Evolutionary conservation across 2,888 invertebrate genomes (phyloP).

Genomic region (Metacarcinus magister): DNA sequence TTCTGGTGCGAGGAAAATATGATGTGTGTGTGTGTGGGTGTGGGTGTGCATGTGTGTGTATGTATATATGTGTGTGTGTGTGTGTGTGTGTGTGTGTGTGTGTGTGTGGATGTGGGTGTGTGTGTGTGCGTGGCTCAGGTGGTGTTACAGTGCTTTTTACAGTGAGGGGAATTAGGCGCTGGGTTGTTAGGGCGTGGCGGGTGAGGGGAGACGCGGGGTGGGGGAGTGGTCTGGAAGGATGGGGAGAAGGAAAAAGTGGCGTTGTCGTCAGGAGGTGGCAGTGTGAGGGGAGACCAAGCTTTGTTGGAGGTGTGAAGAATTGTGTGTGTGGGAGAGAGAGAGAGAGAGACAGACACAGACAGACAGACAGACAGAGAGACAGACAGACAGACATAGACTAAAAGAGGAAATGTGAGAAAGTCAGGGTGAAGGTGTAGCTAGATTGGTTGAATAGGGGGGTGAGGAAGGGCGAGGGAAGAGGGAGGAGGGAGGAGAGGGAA

Average conservation of each 20-base stretch:
- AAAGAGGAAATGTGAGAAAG: neutral
- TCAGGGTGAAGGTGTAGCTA: no score
- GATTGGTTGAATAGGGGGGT: neutral
- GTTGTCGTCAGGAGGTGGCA: neutral
- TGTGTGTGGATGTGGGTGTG: neutral
- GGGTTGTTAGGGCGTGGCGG: neutral
- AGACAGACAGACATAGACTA: constrained; percentile 28
- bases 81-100: no score
- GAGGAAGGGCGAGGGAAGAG: neutral
- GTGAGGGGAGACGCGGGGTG: neutral
- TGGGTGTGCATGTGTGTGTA: no score
- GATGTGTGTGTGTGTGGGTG: no score
- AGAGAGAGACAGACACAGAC: constrained; percentile 53
- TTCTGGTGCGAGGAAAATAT: no score
- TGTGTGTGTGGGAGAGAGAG: constrained; percentile 15
- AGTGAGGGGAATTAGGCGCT: neutral
- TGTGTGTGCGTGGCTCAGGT: no score
- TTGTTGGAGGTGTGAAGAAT: neutral
- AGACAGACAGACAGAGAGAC: constrained; percentile 37
- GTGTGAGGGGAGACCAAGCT: neutral
- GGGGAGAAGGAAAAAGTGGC: neutral
- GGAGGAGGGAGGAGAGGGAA: neutral
- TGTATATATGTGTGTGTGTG: no score
- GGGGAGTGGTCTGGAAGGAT: neutral
- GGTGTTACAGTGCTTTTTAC: no score